These are phyloP conservation scores for Sphyrna mokarran DNA, from an alignment of 2,113 vertebrate genomes.

Conservation along the genomic window DNA sequence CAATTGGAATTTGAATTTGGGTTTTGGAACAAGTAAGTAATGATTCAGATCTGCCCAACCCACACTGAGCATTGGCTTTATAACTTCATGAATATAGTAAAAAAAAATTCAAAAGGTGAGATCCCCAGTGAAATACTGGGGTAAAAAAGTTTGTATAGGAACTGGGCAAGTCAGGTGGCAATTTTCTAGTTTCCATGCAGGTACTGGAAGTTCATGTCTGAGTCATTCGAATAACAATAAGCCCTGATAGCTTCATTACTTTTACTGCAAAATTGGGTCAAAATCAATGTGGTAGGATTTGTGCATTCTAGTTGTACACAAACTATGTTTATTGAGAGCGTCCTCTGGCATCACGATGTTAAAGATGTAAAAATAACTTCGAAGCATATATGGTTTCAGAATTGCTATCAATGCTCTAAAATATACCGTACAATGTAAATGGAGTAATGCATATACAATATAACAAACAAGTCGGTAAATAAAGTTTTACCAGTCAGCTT, in stretches of 20 bases:
- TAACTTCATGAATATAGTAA: too few species aligned
- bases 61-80: too few species aligned
- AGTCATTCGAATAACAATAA: background rate
- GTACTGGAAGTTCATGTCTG: background rate
- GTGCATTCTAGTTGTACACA: background rate
- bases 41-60: too few species aligned
- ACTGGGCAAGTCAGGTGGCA: background rate
- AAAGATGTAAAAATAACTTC: background rate
- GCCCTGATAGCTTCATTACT: background rate
- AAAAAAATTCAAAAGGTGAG: too few species aligned
- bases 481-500: background rate
- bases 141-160: background rate
- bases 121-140: too few species aligned
- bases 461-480: background rate
- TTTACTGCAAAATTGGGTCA: background rate
- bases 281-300: background rate
- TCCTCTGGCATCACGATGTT: background rate
- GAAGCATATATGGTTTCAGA: background rate
- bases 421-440: background rate
- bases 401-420: background rate
- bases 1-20: too few species aligned
- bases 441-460: background rate
- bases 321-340: background rate
- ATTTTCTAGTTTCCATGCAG: background rate
- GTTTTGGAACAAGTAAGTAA: too few species aligned